Evolutionary conservation across 1,140 invertebrate genomes (phyloP), one percentile per base, ranked within the genome.

Genomic region (Sitophilus oryzae): DNA sequence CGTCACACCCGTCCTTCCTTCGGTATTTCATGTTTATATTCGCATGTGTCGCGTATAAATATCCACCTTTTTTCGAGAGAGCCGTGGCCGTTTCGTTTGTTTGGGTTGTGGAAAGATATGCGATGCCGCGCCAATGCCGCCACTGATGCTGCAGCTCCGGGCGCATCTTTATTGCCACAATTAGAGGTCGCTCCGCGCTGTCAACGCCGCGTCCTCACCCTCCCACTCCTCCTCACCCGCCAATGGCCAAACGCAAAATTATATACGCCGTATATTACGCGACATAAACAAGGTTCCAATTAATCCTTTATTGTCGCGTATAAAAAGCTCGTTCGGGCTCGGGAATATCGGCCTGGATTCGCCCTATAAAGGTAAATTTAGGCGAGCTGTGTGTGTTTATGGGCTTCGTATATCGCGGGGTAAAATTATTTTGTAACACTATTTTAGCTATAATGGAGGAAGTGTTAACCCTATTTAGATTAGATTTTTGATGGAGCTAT

Each of bases 11-110:
- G n/a, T n/a, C n/a, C n/a, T n/a, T 65, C 58, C 62, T 49, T 61
- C 62, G 68, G 66, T 66, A 65, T 68, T 68, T 66, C 67, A 67
- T 70, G 68, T 68, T 68, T 69, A 69, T 67, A 69, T 69, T 62
- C 67, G 54, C 36, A 52, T 36, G 55, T 58, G 58, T 58, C 61
- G 43, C 57, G 49, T 52, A 63, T 63, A 63, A 63, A 63, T 63
- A 63, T 58, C 52, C 38, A 25, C 53, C 53, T 59, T 62, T 62
- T 59, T 56, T 41, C 14, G 34, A n/a, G n/a, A n/a, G n/a, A n/a
- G n/a, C 41, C 52, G 45, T 48, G 50, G 47, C 50, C 60, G 56
- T 51, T 54, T 47, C 35, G 57, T 53, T n/a, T n/a, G n/a, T n/a
- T n/a, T n/a, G n/a, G n/a, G n/a, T n/a, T n/a, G n/a, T 40, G 43